Evolutionary conservation across 2,113 vertebrate species (phyloP), one percentile per base, ranked within the genome.

Genomic region (Cephalopholis sonnerati): DNA sequence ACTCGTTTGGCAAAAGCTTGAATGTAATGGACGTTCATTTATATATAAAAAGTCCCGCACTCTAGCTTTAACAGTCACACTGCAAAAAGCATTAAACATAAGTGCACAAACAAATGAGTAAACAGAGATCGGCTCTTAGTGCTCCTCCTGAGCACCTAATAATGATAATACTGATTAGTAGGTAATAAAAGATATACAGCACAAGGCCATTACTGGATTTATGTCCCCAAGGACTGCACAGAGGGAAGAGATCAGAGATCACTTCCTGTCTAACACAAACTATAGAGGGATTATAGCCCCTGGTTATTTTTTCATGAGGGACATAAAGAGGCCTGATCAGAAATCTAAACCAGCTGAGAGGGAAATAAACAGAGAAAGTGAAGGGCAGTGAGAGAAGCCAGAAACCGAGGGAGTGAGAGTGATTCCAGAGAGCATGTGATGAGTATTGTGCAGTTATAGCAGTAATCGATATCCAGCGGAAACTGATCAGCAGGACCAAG

Each of bases 381-480:
- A n/a, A 65, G 50, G 53, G 32, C 27, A 64, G 39, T 7, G 57
- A 78, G 75, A 74, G 77, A 54, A 61, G 25, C 41, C 11, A 29
- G 53, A 74, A 67, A 70, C 55, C 69, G 61, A 77, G 55, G 12
- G 71, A 69, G 70, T 3, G 46, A 62, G 53, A 68, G 82, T 55
- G 83, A 74, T 68, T 87, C 65, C 69, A 80, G 71, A 78, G 74
- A 85, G 68, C 87, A 84, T 70, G 77, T 79, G 84, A 84, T 81
- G 74, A 61, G 71, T 7, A 50, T 54, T 84, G 86, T 83, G 87
- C 91, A 86, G 85, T 86, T 91, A 74, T 83, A 88, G 88, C 80
- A 85, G 81, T 82, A 90, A 93, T 89, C 84, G 9, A 93, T 93
- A 92, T 78, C 69, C 63, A 83, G 82, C 65, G 74, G 89, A 91